phyloP scores from a whole-genome alignment of 2,797 vertebrate genomes.

The Macrochelys suwanniensis region DNA sequence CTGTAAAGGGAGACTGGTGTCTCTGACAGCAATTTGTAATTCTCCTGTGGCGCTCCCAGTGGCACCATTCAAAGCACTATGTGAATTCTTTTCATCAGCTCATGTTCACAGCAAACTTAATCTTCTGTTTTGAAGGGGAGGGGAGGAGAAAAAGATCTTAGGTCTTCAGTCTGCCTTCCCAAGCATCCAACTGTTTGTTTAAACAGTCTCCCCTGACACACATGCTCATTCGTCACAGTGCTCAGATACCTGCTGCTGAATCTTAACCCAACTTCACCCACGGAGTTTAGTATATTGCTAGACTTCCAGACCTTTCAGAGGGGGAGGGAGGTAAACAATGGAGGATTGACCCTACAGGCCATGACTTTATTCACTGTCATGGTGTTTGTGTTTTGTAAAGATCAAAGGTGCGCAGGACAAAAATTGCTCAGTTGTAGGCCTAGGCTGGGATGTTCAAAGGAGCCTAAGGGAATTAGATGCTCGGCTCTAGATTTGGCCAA shows the following conservation, averaged over 20 bases:
- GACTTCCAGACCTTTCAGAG: neutral
- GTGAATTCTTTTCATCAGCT: conserved; percentile 86
- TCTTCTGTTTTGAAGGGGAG: conserved; percentile 80
- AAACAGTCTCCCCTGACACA: conserved; percentile 78
- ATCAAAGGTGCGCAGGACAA: conserved; percentile 73
- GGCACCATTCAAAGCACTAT: conserved; percentile 82
- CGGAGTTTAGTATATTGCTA: conserved; percentile 1
- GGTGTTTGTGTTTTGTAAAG: conserved; percentile 68
- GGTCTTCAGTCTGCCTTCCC: conserved; percentile 74
- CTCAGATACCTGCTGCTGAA: conserved; percentile 76
- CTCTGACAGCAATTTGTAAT: conserved; percentile 86
- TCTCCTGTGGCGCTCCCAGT: conserved; percentile 82
- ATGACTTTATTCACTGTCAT: conserved; percentile 72
- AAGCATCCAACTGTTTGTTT: conserved; percentile 82
- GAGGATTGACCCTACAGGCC: conserved; percentile 67
- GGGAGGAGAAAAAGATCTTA: conserved; percentile 75
- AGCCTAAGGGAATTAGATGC: conserved; percentile 71
- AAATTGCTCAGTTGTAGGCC: conserved; percentile 25
- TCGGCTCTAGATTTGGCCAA: conserved; percentile 33
- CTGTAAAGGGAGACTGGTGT: conserved; percentile 84
- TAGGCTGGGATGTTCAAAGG: conserved; percentile 58
- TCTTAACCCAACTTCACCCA: conserved; percentile 27
- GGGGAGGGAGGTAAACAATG: conserved; percentile 45
- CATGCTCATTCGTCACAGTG: conserved; percentile 79
- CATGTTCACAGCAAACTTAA: conserved; percentile 85